Percentiles rank a stretch among this genome's conserved stretches.
These are phyloP conservation scores for Acanthacorydalis orientalis DNA, from an alignment of 2,888 invertebrate species.

Conservation along the genomic window DNA sequence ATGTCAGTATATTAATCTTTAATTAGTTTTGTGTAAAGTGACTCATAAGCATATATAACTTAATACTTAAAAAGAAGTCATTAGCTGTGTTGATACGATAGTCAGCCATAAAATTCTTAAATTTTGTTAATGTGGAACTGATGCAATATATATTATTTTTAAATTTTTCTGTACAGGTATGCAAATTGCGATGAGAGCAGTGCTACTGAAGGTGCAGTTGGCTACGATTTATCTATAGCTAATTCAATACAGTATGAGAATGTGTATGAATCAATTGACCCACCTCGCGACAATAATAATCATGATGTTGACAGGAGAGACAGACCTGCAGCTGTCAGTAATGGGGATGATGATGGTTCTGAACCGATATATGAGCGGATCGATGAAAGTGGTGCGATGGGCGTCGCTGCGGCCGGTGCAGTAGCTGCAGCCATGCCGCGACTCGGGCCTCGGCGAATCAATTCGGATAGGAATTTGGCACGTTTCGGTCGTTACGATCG, in stretches of 20 bases:
- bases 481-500: conserved; percentile 6
- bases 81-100: not conserved
- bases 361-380: conserved; percentile 38
- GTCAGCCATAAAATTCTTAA: not conserved
- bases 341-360: conserved; percentile 18
- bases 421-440: conserved; percentile 13
- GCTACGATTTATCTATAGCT: conserved; percentile 16
- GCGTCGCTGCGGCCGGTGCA: conserved; percentile 12
- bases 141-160: too few relatives aligned
- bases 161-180: conserved; percentile 15
- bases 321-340: conserved; percentile 12
- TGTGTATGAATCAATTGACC: conserved; percentile 31
- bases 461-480: conserved; percentile 10
- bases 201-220: conserved; percentile 35
- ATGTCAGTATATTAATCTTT: too few relatives aligned
- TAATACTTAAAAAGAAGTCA: too few relatives aligned
- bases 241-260: conserved; percentile 32
- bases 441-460: conserved; percentile 11
- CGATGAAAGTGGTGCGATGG: conserved; percentile 27
- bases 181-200: conserved; percentile 33
- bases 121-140: too few relatives aligned
- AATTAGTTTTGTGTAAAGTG: too few relatives aligned
- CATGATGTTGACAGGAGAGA: conserved; percentile 9
- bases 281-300: conserved; percentile 12
- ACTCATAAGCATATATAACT: too few relatives aligned